Conservation (phyloP, 2,797 vertebrate genomes). For the Cossypha heuglini region DNA sequence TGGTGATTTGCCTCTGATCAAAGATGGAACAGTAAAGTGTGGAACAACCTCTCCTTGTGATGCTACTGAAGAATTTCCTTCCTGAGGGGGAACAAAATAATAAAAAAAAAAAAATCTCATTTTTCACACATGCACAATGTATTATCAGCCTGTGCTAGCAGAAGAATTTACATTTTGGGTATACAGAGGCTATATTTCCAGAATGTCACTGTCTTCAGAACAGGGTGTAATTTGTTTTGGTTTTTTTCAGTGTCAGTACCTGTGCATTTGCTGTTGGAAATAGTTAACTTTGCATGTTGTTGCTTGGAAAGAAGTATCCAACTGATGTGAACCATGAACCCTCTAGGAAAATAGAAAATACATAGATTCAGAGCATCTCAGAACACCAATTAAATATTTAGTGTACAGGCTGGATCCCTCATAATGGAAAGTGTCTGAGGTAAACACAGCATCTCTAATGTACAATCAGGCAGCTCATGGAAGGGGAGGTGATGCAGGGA, state of each 20-base stretch:
- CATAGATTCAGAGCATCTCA: background rate
- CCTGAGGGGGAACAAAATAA: rapidly evolving
- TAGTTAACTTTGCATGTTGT: background rate
- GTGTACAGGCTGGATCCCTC: background rate
- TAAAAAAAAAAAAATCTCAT: background rate
- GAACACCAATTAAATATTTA: constrained; percentile 50
- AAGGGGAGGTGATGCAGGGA: background rate
- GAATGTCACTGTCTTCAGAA: background rate
- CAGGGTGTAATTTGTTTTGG: background rate
- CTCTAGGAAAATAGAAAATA: background rate
- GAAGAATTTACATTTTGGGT: background rate
- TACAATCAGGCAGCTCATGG: background rate
- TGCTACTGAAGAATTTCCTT: background rate
- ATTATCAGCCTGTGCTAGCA: background rate
- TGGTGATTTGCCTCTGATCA: background rate
- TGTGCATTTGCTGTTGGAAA: background rate
- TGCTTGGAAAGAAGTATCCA: background rate
- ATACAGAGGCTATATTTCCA: background rate
- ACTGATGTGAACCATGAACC: background rate
- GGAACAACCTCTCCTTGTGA: background rate
- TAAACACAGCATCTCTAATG: background rate
- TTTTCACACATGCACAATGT: background rate
- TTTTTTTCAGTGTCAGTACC: background rate
- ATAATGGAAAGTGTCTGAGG: constrained; percentile 33
- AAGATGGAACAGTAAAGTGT: background rate